phyloP scores from a whole-genome alignment of 2,888 invertebrate genomes.

The Drosophila emarginata region DNA sequence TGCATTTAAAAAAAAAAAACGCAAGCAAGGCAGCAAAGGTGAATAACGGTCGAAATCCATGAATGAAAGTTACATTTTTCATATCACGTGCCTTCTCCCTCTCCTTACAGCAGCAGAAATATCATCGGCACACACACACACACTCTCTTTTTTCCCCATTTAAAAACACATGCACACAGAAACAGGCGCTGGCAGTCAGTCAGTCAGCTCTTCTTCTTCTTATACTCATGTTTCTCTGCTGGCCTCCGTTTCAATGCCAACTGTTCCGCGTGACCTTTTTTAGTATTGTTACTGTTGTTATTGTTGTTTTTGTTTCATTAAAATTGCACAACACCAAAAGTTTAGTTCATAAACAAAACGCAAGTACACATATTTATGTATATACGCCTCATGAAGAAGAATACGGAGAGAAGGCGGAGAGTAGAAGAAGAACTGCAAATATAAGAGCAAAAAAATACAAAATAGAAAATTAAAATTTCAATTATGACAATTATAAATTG shows the following conservation, averaged over 20 bases:
- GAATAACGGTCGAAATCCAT: not conserved
- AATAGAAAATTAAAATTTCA: not conserved
- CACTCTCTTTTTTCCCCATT: not conserved
- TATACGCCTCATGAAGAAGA: not conserved
- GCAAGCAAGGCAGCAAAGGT: not conserved
- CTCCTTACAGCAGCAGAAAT: not conserved
- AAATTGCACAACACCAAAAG: constrained; percentile 40
- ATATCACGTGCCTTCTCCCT: constrained; percentile 18
- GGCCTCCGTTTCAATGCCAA: constrained; percentile 47
- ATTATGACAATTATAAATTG: not conserved
- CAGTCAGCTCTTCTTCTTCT: constrained; percentile 16
- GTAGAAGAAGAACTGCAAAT: constrained; percentile 17
- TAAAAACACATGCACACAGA: constrained; percentile 16
- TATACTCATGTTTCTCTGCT: constrained; percentile 22
- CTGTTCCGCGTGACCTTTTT: constrained; percentile 26
- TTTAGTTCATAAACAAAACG: constrained; percentile 15
- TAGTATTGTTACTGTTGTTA: constrained; percentile 19
- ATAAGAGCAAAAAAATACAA: not conserved
- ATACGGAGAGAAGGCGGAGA: constrained; percentile 12
- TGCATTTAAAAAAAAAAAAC: not conserved
- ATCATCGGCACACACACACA: constrained; percentile 12
- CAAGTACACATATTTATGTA: constrained; percentile 13
- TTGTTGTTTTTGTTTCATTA: constrained; percentile 9
- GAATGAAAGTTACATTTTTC: constrained; percentile 3
- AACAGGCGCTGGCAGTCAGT: constrained; percentile 6